Evolutionary conservation across 2,113 vertebrate species (phyloP), one percentile per base, ranked within the genome.

Genomic region (Charina bottae): DNA sequence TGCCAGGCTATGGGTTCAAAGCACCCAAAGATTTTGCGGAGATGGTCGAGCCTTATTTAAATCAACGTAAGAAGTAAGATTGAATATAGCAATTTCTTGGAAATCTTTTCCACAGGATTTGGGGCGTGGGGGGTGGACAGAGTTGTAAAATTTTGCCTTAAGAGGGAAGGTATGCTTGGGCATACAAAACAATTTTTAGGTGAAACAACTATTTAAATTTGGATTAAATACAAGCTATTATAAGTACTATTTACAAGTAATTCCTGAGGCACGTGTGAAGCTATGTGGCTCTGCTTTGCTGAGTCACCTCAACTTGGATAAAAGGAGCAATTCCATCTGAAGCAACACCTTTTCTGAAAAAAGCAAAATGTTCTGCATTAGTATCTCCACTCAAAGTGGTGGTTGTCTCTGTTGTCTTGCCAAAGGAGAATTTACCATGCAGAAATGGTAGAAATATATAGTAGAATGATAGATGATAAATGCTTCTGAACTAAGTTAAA

Each of bases 1-100:
- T 99, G 99, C 99, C 99, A 1, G 99, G 99, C 46, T 99, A 99
- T 0, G 99, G 99, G 85, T 98, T 98, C 97, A 97, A 84, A 46
- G 98, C 99, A 7, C 99, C 99, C 0, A 94, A 93, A 93, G 99
- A 99, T 97, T 99, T 99, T 87, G 98, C 97, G 90, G 98, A 99
- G 8, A 99, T 99, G 98, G 99, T 99, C 94, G 99, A 99, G 95
- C 96, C 97, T 28, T 99, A 99, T 92, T 98, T 99, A 89, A 97
- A 97, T 96, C 96, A 97, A 5, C 97, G 99, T 92, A 96, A 15
- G 33, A 99, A 98, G 99, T 99, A 97, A 97, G 96, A 87, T 17
- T 28, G n/a, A 54, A 62, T 3, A 4, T 46, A 84, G 7, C 37
- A 17, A 9, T 68, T 11, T 84, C 9, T 2, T 86, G 24, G 56